A percentile compares a stretch with the other conserved stretches of the same genome.
phyloP scores from a whole-genome alignment of 2,797 vertebrate genomes.

The Micrastur ruficollis region DNA sequence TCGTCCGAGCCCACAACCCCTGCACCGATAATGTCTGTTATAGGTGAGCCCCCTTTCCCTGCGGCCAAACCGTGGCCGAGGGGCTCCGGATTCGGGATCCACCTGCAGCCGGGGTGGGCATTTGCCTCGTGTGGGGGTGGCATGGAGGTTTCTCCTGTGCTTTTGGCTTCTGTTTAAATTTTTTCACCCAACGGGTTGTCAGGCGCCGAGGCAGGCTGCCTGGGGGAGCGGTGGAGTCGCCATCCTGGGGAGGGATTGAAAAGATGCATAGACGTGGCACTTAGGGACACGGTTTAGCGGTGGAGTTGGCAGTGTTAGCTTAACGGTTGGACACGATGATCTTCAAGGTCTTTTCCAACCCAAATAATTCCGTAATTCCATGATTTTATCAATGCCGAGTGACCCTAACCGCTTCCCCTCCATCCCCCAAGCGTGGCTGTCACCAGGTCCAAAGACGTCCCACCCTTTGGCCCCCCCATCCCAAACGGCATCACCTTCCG shows the following conservation, averaged over 20 bases:
- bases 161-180: not conserved
- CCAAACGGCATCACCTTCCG: constrained; percentile 82
- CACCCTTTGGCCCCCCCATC: constrained; percentile 90
- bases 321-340: too few relatives aligned
- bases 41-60: constrained; percentile 74
- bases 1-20: constrained; percentile 88
- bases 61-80: rapidly evolving
- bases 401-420: not conserved
- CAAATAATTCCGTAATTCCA: rapidly evolving
- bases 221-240: too few relatives aligned
- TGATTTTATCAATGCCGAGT: not conserved
- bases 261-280: too few relatives aligned
- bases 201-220: too few relatives aligned
- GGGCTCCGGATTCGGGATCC: not conserved
- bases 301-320: too few relatives aligned
- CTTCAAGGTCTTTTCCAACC: not conserved
- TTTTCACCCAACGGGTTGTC: not conserved
- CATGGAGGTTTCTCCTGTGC: not conserved
- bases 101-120: too few relatives aligned
- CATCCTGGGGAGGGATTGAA: too few relatives aligned
- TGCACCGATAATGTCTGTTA: constrained; percentile 88
- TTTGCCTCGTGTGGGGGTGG: not conserved
- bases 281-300: too few relatives aligned
- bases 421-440: constrained; percentile 84
- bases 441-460: constrained; percentile 94